Conservation (phyloP, 2,797 vertebrate species). For the Falco naumanni region DNA sequence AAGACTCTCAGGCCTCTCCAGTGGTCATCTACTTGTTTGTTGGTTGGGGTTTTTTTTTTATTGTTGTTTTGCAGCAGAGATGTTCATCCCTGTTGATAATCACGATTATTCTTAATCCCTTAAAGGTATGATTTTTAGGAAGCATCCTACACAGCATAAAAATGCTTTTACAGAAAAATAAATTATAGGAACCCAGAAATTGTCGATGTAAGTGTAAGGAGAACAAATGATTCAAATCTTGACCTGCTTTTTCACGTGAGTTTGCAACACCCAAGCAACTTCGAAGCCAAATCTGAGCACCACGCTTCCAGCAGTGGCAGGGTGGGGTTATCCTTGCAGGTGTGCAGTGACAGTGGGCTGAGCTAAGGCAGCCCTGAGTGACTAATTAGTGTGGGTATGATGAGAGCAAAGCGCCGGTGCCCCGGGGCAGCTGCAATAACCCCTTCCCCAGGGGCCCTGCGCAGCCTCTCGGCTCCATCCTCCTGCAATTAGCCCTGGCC, state of each 20-base stretch:
- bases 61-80: neutral
- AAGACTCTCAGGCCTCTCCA: neutral
- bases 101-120: neutral
- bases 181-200: neutral
- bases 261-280: rapidly evolving
- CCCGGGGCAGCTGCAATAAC: neutral
- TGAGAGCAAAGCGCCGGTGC: no score
- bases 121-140: neutral
- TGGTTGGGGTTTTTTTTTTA: no score
- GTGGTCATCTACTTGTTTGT: rapidly evolving
- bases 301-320: rapidly evolving
- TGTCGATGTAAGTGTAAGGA: neutral
- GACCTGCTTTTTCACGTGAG: neutral
- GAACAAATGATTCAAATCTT: neutral
- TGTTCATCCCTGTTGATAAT: neutral
- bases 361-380: neutral
- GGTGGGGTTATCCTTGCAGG: neutral
- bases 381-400: rapidly evolving
- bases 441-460: neutral
- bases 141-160: neutral
- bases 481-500: neutral
- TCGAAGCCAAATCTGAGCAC: neutral
- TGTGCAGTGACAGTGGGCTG: no score
- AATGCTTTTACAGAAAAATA: neutral
- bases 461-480: neutral